Conservation (phyloP, 2,797 vertebrate genomes). For the Tragopan temminckii region DNA sequence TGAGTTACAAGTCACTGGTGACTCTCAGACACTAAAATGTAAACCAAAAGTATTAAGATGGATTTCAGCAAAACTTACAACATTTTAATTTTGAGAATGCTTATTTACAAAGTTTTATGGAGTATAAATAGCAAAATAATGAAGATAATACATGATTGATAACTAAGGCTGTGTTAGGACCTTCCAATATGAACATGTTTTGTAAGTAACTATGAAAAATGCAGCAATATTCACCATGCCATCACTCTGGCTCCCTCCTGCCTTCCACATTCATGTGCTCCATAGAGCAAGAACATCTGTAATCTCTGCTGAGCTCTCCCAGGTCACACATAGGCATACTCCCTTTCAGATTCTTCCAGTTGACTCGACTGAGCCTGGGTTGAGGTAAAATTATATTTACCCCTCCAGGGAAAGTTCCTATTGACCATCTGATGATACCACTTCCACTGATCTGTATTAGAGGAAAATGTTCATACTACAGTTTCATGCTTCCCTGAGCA, state of each 20-base stretch:
- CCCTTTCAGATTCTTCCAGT: not conserved
- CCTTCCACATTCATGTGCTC: not conserved
- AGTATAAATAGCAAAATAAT: not conserved
- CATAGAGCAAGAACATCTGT: not conserved
- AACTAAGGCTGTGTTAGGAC: not conserved
- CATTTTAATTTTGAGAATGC: not conserved
- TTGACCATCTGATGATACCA: conserved; percentile 46
- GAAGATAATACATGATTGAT: not conserved
- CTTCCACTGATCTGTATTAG: conserved; percentile 1
- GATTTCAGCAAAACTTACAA: conserved; percentile 13
- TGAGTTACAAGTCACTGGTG: conserved; percentile 22
- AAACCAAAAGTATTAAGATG: not conserved
- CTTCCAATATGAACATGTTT: not conserved
- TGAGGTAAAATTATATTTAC: not conserved
- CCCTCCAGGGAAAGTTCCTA: conserved; percentile 1
- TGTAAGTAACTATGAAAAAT: not conserved
- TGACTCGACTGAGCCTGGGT: conserved; percentile 2
- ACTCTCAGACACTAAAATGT: conserved; percentile 40
- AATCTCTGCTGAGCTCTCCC: conserved; percentile 8
- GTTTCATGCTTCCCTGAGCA: conserved; percentile 27
- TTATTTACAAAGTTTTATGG: not conserved
- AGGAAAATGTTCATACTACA: conserved; percentile 7
- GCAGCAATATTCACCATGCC: not conserved
- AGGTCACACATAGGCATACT: not conserved
- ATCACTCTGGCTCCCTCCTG: not conserved